Conservation (phyloP, 2,113 vertebrate species). For the Anas platyrhynchos region DNA sequence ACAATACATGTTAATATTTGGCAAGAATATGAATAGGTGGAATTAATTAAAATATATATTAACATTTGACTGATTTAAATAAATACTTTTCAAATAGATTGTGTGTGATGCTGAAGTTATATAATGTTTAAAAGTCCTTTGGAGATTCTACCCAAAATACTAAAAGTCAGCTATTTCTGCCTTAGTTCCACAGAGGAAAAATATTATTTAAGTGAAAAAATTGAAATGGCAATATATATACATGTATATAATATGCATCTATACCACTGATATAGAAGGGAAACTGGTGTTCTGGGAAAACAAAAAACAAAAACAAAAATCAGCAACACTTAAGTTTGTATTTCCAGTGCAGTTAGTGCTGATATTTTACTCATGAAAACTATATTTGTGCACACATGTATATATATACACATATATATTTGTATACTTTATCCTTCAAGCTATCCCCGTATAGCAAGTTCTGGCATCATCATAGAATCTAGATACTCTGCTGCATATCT, state of each 20-base stretch:
- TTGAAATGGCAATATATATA: neutral
- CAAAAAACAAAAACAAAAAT: neutral
- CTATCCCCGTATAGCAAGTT: no score
- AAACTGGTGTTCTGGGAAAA: neutral
- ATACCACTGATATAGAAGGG: neutral
- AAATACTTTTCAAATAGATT: neutral
- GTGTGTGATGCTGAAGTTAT: neutral
- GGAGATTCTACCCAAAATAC: neutral
- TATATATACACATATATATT: fast-evolving
- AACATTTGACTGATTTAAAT: neutral
- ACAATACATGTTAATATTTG: neutral
- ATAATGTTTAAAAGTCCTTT: neutral
- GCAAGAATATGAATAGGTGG: neutral
- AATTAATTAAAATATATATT: neutral
- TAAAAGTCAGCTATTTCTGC: neutral
- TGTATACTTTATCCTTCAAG: neutral
- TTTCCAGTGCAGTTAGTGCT: neutral
- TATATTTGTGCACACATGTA: neutral
- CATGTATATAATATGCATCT: neutral
- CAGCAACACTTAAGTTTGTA: neutral
- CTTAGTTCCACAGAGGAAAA: neutral
- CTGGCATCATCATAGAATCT: no score
- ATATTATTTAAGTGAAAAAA: neutral
- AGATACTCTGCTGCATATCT: no score
- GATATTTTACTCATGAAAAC: neutral